Evolutionary conservation across 1,140 invertebrate genomes (phyloP), one percentile per base, ranked within the genome.

Genomic region (Philotrypesis tridentata): DNA sequence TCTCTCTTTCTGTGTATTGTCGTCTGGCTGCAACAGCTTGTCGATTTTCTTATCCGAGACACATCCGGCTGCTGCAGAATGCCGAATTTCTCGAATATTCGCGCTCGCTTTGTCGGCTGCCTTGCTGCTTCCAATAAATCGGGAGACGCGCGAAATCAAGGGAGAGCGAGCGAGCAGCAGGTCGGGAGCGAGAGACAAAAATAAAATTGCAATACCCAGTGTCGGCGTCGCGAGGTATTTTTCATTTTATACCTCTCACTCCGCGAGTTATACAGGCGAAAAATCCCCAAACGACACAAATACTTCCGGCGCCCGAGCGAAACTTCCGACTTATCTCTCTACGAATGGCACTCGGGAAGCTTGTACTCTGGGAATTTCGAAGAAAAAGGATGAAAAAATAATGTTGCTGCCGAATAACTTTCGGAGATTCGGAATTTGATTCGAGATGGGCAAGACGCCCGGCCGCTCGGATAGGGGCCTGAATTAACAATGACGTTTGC

Each of bases 41-140:
- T 77, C 80, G 73, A 71, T 77, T 70, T 29, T 75, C 60, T 43
- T n/a, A 55, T 21, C 31, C 73, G 14, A 76, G 73, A 77, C 48
- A 76, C n/a, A n/a, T 76, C 60, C 40, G 40, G 40, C n/a, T 37
- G 17, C 48, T 21, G 6, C 5, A 67, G 72, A 82, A 77, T 76
- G 21, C 40, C 67, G 27, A 61, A 40, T 82, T 61, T 82, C 37
- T 43, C 74, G 29, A 82, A 82, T 82, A 71, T 77, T 82, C n/a
- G 9, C 23, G 5, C 63, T n/a, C n/a, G 72, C 72, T 75, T 80
- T 80, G 70, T 80, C 40, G 79, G 17, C 7, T 25, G 71, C n/a
- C 25, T 8, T 25, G 71, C n/a, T 27, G 29, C 9, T 71, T 81
- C 61, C 71, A 75, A 76, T 81, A 75, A 81, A 81, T 81, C 72